Base-by-base conservation (phyloP, 2,113 vertebrate genomes). In the Actinemys pallida region DNA sequence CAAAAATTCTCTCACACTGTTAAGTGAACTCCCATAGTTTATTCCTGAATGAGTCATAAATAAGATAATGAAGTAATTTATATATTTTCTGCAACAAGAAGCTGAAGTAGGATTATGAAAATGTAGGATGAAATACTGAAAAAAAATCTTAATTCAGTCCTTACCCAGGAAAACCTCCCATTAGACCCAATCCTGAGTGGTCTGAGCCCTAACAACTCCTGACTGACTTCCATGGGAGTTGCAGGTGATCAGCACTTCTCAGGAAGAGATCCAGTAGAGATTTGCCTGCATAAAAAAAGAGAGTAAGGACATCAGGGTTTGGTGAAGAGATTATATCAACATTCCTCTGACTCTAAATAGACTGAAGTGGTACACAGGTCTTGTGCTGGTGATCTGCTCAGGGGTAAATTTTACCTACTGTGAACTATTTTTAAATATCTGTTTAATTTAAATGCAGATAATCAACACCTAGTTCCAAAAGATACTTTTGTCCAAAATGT, bases 291-390 rank as follows among this genome's bases (percentile, higher is more conserved):
- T 65, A 12, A 50, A 50, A 50, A 24, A 90, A 19, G 16, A 31
- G 8, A 1, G 3, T 78, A 22, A 80, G 13, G 3, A 45, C 16
- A 93, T 94, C 69, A n/a, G 59, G 69, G 42, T 20, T 47, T 89
- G 52, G 45, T 57, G 65, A 59, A 87, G 45, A 53, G 16, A 35
- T 81, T 72, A 49, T 10, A 10, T 0, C 83, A 19, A n/a, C 47
- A 90, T 31, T 69, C 14, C 6, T 76, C 50, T 88, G 4, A 95
- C 65, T 75, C 59, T 87, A 95, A 49, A 79, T 4, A 62, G 78
- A 11, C 47, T 59, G 81, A 90, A 24, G 27, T 35, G 4, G 12
- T 47, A 1, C 3, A 1, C 65, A 19, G 47, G 75, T 4, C 11
- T 85, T 31, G 6, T 65, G 14, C 62, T 65, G 19, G 65, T 39